phyloP scores from a whole-genome alignment of 2,113 vertebrate genomes.

The Cyphomyrus plagiostoma region DNA sequence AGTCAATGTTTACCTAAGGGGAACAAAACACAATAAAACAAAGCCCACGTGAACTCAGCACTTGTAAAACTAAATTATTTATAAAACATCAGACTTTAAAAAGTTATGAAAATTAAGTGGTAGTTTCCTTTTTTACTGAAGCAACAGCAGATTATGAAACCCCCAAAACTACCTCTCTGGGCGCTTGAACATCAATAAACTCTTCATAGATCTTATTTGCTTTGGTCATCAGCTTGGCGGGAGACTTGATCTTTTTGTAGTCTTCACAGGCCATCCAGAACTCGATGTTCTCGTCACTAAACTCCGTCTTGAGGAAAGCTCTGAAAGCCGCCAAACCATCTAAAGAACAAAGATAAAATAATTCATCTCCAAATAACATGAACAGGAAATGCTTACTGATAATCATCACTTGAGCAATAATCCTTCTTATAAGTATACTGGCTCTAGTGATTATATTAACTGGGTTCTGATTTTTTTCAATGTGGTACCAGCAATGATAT shows the following conservation, averaged over 20 bases:
- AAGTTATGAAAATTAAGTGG: background rate
- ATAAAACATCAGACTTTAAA: background rate
- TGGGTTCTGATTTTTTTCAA: background rate
- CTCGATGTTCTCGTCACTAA: conserved; percentile 92
- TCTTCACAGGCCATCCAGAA: conserved; percentile 96
- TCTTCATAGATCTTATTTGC: conserved; percentile 86
- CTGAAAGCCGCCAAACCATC: conserved; percentile 80
- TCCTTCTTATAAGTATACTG: background rate
- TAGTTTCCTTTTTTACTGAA: background rate
- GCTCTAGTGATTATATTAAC: background rate
- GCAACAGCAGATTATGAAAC: background rate
- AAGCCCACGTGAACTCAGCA: background rate
- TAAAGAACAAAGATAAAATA: conserved; percentile 41
- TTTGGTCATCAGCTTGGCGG: conserved; percentile 72
- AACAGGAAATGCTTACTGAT: conserved; percentile 8
- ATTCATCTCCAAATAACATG: background rate
- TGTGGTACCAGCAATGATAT: background rate
- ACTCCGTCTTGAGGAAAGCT: conserved; percentile 85
- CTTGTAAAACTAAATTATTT: background rate
- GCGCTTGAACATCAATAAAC: conserved; percentile 79
- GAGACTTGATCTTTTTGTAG: conserved; percentile 80
- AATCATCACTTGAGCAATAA: background rate
- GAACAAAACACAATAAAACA: conserved; percentile 26
- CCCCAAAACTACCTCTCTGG: conserved; percentile 73
- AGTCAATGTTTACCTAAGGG: conserved; percentile 88